phyloP scores from a whole-genome alignment of 2,888 invertebrate species.

The Cheilosia vernalis region DNA sequence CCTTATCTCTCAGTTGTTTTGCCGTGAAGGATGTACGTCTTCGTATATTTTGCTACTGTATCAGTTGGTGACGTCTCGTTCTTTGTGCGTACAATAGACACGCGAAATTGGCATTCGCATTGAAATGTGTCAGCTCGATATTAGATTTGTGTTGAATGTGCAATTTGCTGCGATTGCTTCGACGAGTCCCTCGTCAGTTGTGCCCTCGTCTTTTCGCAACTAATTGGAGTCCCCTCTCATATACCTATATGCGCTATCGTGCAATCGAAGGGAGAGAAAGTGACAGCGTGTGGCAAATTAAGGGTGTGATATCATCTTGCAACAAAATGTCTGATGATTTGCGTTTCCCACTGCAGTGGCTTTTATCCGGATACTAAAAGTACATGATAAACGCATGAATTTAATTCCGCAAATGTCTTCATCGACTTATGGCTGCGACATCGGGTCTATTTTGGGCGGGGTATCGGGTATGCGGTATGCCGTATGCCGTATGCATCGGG shows the following conservation, averaged over 20 bases:
- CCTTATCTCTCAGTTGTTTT: too few relatives aligned
- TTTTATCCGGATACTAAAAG: neutral
- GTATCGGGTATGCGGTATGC: too few relatives aligned
- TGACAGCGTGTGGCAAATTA: conserved; percentile 26
- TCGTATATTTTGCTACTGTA: too few relatives aligned
- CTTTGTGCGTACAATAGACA: too few relatives aligned
- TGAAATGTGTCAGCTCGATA: too few relatives aligned
- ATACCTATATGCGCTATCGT: neutral
- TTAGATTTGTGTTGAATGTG: too few relatives aligned
- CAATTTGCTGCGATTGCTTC: too few relatives aligned
- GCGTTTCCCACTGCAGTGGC: neutral
- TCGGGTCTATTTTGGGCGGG: neutral
- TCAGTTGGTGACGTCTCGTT: too few relatives aligned
- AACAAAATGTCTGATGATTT: conserved; percentile 12
- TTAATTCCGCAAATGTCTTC: neutral
- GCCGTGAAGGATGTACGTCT: too few relatives aligned
- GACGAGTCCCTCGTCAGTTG: too few relatives aligned
- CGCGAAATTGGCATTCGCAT: too few relatives aligned
- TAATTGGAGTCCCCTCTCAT: neutral
- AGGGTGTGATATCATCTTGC: conserved; percentile 47
- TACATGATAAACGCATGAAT: conserved; percentile 4
- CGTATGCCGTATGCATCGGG: neutral
- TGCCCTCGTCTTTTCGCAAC: neutral
- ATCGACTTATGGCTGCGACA: neutral
- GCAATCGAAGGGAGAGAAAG: conserved; percentile 14